These are phyloP conservation scores for Meandrusa payeni DNA, from an alignment of 2,888 invertebrate species.

Conservation along the genomic window DNA sequence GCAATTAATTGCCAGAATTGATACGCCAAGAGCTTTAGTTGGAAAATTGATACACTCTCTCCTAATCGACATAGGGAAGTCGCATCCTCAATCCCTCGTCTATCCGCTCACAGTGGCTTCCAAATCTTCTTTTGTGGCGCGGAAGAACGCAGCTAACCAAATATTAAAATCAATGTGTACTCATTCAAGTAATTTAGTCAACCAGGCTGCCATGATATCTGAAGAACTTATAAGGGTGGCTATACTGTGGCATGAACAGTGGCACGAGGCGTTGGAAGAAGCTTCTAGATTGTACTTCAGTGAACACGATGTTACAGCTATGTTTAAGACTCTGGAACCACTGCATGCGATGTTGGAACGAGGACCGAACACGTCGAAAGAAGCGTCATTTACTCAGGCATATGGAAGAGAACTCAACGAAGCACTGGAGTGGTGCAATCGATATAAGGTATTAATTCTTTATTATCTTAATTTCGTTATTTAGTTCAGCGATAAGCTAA, in stretches of 20 bases:
- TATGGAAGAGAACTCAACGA: slow-evolving; percentile 97
- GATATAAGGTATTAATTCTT: slow-evolving; percentile 83
- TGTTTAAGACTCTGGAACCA: slow-evolving; percentile 97
- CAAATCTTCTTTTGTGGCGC: slow-evolving; percentile 92
- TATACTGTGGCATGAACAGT: slow-evolving; percentile 99
- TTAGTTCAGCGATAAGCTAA: not conserved
- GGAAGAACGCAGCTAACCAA: slow-evolving; percentile 95
- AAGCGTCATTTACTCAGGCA: slow-evolving; percentile 97
- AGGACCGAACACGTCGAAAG: slow-evolving; percentile 97
- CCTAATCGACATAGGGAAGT: slow-evolving; percentile 97
- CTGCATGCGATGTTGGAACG: slow-evolving; percentile 96
- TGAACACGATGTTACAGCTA: slow-evolving; percentile 96
- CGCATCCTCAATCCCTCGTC: slow-evolving; percentile 98
- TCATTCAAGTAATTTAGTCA: slow-evolving; percentile 94
- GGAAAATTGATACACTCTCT: slow-evolving; percentile 95
- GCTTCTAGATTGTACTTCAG: slow-evolving; percentile 97
- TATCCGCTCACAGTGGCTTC: slow-evolving; percentile 99
- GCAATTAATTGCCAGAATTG: slow-evolving; percentile 98
- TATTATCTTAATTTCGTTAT: not conserved
- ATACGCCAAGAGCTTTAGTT: slow-evolving; percentile 93
- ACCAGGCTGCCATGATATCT: slow-evolving; percentile 97
- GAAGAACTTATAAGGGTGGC: slow-evolving; percentile 98
- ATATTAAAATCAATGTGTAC: slow-evolving; percentile 97
- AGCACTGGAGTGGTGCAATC: slow-evolving; percentile 97
- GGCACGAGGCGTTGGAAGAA: slow-evolving; percentile 99